Base-by-base conservation (phyloP, 2,797 vertebrate species). In the Trematomus bernacchii region DNA sequence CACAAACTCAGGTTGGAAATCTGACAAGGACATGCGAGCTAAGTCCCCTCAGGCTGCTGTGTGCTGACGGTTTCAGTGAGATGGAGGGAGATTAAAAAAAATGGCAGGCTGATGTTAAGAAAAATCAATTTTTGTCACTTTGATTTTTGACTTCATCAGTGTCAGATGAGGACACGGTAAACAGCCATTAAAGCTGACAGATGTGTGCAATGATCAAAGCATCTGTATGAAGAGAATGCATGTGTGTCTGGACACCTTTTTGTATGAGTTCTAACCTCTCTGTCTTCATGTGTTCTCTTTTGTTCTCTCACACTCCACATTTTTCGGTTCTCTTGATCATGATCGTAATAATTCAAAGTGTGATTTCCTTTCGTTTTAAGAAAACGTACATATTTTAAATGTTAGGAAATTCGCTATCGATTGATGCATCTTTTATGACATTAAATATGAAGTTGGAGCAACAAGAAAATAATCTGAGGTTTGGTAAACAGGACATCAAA, bases 1-100 rank as follows among this genome's bases (percentile, higher is more conserved):
- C 42, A 50, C 66, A 58, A 77, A 67, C 8, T 52, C 12, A 7
- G 4, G 69, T n/a, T 44, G 69, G 66, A 76, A 79, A 76, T 60
- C 46, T 62, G 46, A 6, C 5, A 13, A 68, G 65, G 58, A 66
- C 67, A 65, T 27, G 51, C 13, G 0, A 57, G 77, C 73, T 10
- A 52, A 73, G 19, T n/a, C 51, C 47, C 42, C 16, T 40, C 40
- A 1, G 58, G n/a, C 66, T 60, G 33, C 76, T n/a, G 33, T 12
- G 43, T 55, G 40, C 62, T 65, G 60, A 37, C 14, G 12, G 53
- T 72, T 82, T 65, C 71, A 73, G 51, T 19, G 19, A 71, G 57
- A 18, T 5, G 16, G 37, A 58, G 18, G 12, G 33, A 30, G 42
- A 66, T 59, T 11, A 11, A 18, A 30, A 30, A 54, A 19, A 51